Conservation (phyloP, 2,113 vertebrate species). For the Lethenteron camtschaticum region DNA sequence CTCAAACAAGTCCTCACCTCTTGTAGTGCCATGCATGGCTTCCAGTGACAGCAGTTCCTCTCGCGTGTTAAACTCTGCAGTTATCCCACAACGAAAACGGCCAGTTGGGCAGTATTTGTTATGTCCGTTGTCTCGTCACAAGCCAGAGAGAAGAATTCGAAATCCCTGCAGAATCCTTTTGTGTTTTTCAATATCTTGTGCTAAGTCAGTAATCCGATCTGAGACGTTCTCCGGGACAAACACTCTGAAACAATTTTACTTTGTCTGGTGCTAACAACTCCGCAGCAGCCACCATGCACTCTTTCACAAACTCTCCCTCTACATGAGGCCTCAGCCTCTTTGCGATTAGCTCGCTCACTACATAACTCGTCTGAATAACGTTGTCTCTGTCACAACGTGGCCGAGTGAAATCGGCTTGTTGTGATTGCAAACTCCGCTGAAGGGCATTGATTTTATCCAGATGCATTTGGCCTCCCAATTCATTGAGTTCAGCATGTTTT, state of each 20-base stretch:
- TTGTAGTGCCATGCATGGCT: constrained; percentile 5
- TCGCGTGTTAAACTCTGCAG: constrained; percentile 9
- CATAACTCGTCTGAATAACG: constrained; percentile 12
- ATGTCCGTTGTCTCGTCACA: constrained; percentile 13
- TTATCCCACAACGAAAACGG: constrained; percentile 5
- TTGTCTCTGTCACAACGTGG: constrained; percentile 8
- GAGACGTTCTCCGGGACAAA: constrained; percentile 12
- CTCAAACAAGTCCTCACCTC: neutral
- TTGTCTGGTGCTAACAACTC: constrained; percentile 10
- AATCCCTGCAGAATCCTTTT: constrained; percentile 8
- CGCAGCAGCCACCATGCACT: constrained; percentile 10
- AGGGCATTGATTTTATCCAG: constrained; percentile 13
- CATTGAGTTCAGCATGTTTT: constrained; percentile 13
- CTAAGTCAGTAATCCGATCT: constrained; percentile 11
- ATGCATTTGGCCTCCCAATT: constrained; percentile 10
- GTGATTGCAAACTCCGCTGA: constrained; percentile 9
- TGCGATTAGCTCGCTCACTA: constrained; percentile 11
- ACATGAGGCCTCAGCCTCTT: constrained; percentile 11
- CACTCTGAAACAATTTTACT: constrained; percentile 10
- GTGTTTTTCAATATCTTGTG: constrained; percentile 13
- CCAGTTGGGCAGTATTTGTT: constrained; percentile 9
- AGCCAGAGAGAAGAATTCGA: constrained; percentile 12
- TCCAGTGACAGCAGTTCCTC: neutral
- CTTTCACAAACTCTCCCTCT: constrained; percentile 9
- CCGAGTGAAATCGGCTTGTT: constrained; percentile 7